phyloP scores from a whole-genome alignment of 64 coral and sea anemone genomes.

The Hydrozoanthus tunicans region DNA sequence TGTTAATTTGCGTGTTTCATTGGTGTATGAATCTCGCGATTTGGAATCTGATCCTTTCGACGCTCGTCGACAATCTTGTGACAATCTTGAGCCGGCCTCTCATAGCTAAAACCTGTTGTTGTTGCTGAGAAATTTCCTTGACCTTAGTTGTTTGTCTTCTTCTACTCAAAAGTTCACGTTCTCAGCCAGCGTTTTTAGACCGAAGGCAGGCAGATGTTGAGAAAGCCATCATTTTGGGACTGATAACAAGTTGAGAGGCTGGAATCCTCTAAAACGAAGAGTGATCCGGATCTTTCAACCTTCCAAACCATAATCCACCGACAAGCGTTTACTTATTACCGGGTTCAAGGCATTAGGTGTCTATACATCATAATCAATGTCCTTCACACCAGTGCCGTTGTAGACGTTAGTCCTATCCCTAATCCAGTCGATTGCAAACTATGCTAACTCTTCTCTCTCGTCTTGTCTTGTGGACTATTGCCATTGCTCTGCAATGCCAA shows the following conservation, averaged over 20 bases:
- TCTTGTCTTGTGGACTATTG: conserved; percentile 6
- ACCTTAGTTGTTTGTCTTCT: neutral
- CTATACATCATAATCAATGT: neutral
- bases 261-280: conserved; percentile 5
- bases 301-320: conserved; percentile 40
- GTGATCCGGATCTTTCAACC: conserved; percentile 39
- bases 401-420: neutral
- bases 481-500: conserved; percentile 21
- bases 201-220: neutral
- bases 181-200: neutral
- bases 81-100: conserved; percentile 16
- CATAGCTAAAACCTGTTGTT: conserved; percentile 15
- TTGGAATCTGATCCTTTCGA: neutral
- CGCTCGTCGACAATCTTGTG: conserved; percentile 28
- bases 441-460: conserved; percentile 18
- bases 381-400: conserved; percentile 20
- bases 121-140: neutral
- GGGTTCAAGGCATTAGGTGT: conserved; percentile 11
- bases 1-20: neutral
- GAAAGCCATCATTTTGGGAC: neutral
- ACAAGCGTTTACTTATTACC: neutral
- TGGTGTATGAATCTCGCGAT: neutral
- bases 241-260: neutral
- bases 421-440: neutral
- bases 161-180: neutral